Conservation (phyloP, 2,888 invertebrate species). For the Cantharis nigra region DNA sequence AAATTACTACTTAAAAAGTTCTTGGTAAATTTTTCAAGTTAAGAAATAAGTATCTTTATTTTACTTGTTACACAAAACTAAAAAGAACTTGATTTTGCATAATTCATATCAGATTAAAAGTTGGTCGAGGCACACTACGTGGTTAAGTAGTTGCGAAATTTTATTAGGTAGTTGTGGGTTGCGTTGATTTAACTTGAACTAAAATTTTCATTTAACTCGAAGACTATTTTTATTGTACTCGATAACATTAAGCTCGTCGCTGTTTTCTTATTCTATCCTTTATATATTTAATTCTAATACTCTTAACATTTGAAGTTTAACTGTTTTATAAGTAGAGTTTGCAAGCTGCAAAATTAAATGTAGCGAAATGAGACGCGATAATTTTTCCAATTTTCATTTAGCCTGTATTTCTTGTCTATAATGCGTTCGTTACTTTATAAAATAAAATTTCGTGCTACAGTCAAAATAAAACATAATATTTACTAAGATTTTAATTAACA, state of each 20-base stretch:
- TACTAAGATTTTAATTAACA: not conserved
- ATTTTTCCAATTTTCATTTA: conserved; percentile 3
- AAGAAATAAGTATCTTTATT: not conserved
- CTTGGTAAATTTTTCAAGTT: conserved; percentile 2
- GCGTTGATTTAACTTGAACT: not conserved
- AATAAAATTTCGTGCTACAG: not conserved
- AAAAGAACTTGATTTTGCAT: not conserved
- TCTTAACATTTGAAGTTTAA: conserved; percentile 8
- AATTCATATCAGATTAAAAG: not conserved
- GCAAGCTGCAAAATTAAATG: conserved; percentile 2
- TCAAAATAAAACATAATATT: not conserved
- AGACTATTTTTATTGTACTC: conserved; percentile 14
- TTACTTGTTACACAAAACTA: not conserved
- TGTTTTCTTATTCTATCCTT: conserved; percentile 1
- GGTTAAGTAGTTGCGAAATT: not conserved
- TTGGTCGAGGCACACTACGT: not conserved
- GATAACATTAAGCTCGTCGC: conserved; percentile 14
- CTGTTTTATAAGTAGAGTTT: conserved; percentile 6
- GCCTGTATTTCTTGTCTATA: not conserved
- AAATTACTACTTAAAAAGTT: conserved; percentile 15
- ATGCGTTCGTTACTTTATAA: not conserved
- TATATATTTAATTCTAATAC: conserved; percentile 5
- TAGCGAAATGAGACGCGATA: conserved; percentile 2
- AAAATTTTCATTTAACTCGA: conserved; percentile 20
- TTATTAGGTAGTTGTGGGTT: not conserved